Evolutionary conservation across 2,888 invertebrate species (phyloP).

Genomic region (Protophormia terraenovae): DNA sequence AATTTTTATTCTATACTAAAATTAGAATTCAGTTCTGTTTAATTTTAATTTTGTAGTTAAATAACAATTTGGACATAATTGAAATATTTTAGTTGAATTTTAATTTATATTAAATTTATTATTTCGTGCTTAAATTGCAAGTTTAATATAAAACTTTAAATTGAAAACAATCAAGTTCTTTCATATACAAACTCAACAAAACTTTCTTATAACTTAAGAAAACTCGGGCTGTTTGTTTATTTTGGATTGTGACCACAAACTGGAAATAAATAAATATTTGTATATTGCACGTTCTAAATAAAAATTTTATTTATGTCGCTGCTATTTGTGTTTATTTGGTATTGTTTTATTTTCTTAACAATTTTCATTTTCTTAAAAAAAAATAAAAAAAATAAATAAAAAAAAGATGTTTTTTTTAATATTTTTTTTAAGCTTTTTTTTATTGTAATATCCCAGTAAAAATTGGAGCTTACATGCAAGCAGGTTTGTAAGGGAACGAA

Average conservation of each 20-base stretch:
- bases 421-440: neutral
- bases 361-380: constrained; percentile 16
- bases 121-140: too few species aligned
- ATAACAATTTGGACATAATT: too few species aligned
- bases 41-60: too few species aligned
- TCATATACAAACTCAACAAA: neutral
- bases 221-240: constrained; percentile 5
- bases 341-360: constrained; percentile 14
- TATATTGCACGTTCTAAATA: constrained; percentile 35
- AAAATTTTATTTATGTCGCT: constrained; percentile 28
- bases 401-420: neutral
- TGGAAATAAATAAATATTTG: constrained; percentile 16
- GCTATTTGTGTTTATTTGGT: neutral
- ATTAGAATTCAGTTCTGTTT: too few species aligned
- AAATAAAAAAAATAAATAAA: neutral
- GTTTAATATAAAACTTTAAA: too few species aligned
- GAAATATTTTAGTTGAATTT: too few species aligned
- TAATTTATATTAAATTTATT: too few species aligned
- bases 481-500: too few species aligned
- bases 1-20: too few species aligned
- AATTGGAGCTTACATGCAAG: too few species aligned
- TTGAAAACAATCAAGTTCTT: too few species aligned
- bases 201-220: neutral
- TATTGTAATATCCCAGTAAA: neutral
- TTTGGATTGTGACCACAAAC: constrained; percentile 28